Base-by-base conservation (phyloP, 2,113 vertebrate genomes). In the Scopus umbretta region DNA sequence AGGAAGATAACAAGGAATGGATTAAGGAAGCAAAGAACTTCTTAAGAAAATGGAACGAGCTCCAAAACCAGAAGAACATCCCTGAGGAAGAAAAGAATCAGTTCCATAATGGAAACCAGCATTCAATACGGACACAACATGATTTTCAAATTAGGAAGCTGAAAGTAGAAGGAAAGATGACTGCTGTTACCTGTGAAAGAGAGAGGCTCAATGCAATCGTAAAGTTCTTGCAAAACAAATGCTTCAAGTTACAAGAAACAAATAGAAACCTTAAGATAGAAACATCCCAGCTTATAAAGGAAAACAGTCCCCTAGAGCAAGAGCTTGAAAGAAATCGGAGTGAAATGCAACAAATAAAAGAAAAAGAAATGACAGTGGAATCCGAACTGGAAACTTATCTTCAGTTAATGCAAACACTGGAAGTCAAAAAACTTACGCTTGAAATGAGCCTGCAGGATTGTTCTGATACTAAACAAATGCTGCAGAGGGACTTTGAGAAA, bases 1-100 rank as follows among this genome's bases (percentile, higher is more conserved):
- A 98, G 85, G 95, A 94, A 38, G 92, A 96, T 27, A 81, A 86
- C 56, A 97, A 96, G 55, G 96, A 95, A 72, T 94, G 86, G 43
- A 55, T 96, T 67, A 86, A 97, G 55, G 97, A 98, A 88, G 47
- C 97, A 27, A 97, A 97, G 71, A 97, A 74, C 52, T 43, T 98
- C 32, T 62, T 97, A 27, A 88, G 88, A n/a, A 98, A 96, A 42
- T 98, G 92, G 26, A 90, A 96, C 32, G 96, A 96, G 67, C 94
- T 98, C 73, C 96, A 97, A 92, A 84, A 65, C 40, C 95, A 96
- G 80, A 97, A 96, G 38, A 96, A 96, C 87, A 84, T 38, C 49
- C 92, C 98, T 29, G 97, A 97, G 34, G 88, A 97, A 81, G 94
- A 97, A 74, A 96, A 87, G 2, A 94, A 75, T 43, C 97, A 96